These are phyloP conservation scores for Ditula angustiorana DNA, from an alignment of 2,888 invertebrate species.

Conservation along the genomic window DNA sequence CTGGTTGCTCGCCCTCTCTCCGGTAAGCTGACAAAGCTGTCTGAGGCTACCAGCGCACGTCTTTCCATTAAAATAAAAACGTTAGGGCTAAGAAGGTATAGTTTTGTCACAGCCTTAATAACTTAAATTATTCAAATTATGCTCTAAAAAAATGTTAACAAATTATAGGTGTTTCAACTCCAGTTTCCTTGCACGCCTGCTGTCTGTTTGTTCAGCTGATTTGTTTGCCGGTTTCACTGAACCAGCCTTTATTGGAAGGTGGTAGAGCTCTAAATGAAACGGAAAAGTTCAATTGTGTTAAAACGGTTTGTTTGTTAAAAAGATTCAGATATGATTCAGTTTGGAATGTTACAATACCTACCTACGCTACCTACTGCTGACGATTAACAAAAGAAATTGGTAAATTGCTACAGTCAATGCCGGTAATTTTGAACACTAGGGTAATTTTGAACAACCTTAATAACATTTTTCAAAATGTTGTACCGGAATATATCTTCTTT, in stretches of 20 bases:
- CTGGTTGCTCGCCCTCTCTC: too few relatives aligned
- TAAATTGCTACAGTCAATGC: too few relatives aligned
- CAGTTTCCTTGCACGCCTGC: slow-evolving; percentile 30
- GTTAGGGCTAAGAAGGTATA: too few relatives aligned
- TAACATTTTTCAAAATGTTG: too few relatives aligned
- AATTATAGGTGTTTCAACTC: slow-evolving; percentile 23
- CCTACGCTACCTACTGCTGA: background rate
- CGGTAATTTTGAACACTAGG: too few relatives aligned
- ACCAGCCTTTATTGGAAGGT: background rate
- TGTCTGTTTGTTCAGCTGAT: slow-evolving; percentile 33
- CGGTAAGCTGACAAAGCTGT: too few relatives aligned
- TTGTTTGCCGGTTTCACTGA: background rate
- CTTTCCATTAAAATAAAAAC: too few relatives aligned
- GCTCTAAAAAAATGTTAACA: slow-evolving; percentile 10
- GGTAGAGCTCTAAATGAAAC: background rate
- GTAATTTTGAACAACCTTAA: too few relatives aligned
- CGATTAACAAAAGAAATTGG: background rate
- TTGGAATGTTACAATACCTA: slow-evolving; percentile 26
- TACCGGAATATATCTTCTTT: too few relatives aligned
- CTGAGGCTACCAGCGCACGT: too few relatives aligned
- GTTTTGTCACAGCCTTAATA: too few relatives aligned
- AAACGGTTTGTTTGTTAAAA: slow-evolving; percentile 18
- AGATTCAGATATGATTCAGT: slow-evolving; percentile 35
- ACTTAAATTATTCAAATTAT: too few relatives aligned
- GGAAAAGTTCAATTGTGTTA: slow-evolving; percentile 25